Evolutionary conservation across 1,140 invertebrate genomes (phyloP).

Genomic region (Platyscapa corneri): DNA sequence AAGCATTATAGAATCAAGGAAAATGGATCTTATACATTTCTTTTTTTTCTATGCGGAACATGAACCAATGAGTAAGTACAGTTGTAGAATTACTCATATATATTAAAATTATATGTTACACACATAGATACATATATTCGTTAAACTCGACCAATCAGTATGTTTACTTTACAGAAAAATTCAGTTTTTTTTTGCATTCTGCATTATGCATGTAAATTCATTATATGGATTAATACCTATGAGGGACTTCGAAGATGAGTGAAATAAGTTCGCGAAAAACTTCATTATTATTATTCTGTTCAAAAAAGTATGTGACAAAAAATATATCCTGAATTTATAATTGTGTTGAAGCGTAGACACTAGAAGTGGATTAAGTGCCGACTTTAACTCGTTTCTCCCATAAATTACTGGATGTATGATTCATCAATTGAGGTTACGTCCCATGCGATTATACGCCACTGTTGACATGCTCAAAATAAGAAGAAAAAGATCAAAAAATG

Average conservation of each 20-base stretch:
- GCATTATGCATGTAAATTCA: neutral
- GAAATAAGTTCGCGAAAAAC: neutral
- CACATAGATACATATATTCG: neutral
- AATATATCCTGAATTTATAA: neutral
- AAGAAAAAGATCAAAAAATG: conserved; percentile 14
- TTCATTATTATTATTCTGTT: neutral
- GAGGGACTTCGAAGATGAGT: neutral
- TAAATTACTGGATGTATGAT: conserved; percentile 44
- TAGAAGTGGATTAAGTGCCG: neutral
- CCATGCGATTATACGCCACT: conserved; percentile 31
- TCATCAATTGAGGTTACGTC: conserved; percentile 52
- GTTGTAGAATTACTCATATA: neutral
- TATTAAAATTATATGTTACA: neutral
- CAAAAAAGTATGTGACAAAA: neutral
- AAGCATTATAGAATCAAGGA: neutral
- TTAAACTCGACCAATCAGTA: conserved; percentile 38
- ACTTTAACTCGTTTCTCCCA: conserved; percentile 1
- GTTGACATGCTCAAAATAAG: conserved; percentile 37
- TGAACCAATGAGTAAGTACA: neutral
- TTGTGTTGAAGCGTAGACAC: neutral
- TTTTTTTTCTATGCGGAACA: neutral
- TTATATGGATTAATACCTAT: neutral
- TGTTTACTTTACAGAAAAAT: conserved; percentile 36
- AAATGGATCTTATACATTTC: neutral
- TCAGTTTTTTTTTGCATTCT: conserved; percentile 1